Percentiles rank a stretch among this genome's conserved stretches.
phyloP scores from a whole-genome alignment of 1,140 invertebrate species.

The Acromyrmex charruanus region DNA sequence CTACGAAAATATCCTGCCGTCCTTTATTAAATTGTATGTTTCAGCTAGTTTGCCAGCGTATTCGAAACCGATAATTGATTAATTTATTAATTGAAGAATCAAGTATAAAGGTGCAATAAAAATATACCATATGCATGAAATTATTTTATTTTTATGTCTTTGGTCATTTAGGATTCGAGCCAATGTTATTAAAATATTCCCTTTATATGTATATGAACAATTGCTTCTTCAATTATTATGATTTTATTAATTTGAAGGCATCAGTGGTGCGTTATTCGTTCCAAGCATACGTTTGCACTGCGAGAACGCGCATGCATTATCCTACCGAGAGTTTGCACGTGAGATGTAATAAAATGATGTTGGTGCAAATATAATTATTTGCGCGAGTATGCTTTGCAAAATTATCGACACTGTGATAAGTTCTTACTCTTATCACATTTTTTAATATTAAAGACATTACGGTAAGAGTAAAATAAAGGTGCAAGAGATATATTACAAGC shows the following conservation, averaged over 20 bases:
- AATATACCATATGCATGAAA: not conserved
- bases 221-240: constrained; percentile 27
- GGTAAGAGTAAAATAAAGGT: not conserved
- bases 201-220: not conserved
- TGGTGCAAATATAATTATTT: constrained; percentile 18
- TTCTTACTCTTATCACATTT: not conserved
- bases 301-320: constrained; percentile 44
- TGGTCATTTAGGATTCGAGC: not conserved
- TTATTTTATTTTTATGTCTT: not conserved
- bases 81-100: constrained; percentile 44
- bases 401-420: not conserved
- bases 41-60: constrained; percentile 29
- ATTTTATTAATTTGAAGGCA: constrained; percentile 13
- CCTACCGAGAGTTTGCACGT: constrained; percentile 40
- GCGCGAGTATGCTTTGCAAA: constrained; percentile 13
- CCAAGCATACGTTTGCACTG: constrained; percentile 35
- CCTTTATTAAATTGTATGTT: constrained; percentile 29
- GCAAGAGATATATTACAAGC: not conserved
- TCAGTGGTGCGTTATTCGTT: constrained; percentile 36
- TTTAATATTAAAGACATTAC: not conserved
- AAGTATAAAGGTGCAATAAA: not conserved
- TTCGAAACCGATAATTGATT: constrained; percentile 1
- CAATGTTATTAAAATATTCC: not conserved
- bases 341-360: constrained; percentile 15
- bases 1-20: constrained; percentile 8